Conservation (phyloP, 1,140 invertebrate genomes). For the Pachyrhynchus sulphureomaculatus region DNA sequence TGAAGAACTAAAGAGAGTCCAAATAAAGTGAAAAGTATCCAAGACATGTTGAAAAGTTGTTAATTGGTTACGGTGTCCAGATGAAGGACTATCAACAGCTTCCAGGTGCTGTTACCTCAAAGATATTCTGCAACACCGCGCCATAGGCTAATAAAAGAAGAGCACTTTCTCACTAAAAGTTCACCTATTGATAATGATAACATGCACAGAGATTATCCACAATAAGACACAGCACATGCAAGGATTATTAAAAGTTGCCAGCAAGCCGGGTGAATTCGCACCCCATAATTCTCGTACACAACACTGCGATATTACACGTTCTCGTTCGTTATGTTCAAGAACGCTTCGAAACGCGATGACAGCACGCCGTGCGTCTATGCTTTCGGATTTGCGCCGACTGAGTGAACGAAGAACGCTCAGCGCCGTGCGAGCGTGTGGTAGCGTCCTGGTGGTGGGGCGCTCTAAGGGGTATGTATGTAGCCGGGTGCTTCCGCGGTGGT, state of each 20-base stretch:
- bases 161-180: constrained; percentile 27
- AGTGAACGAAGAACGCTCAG: constrained; percentile 25
- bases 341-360: constrained; percentile 13
- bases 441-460: constrained; percentile 43
- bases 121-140: constrained; percentile 48
- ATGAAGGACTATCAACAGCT: constrained; percentile 39
- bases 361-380: constrained; percentile 22
- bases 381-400: constrained; percentile 31
- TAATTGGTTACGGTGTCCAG: constrained; percentile 21
- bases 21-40: constrained; percentile 47
- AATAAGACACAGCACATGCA: constrained; percentile 39
- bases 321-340: constrained; percentile 17
- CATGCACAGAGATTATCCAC: constrained; percentile 33
- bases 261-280: constrained; percentile 30
- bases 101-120: constrained; percentile 49
- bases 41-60: constrained; percentile 45
- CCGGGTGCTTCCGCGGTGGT: constrained; percentile 43
- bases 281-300: constrained; percentile 40
- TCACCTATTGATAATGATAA: constrained; percentile 21
- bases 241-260: constrained; percentile 7
- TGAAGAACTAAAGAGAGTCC: constrained; percentile 45
- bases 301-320: constrained; percentile 33
- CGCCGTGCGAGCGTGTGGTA: constrained; percentile 39
- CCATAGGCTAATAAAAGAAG: constrained; percentile 47
- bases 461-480: constrained; percentile 48